phyloP scores from a whole-genome alignment of 2,888 invertebrate genomes.

The Sphaeridia pumilis region DNA sequence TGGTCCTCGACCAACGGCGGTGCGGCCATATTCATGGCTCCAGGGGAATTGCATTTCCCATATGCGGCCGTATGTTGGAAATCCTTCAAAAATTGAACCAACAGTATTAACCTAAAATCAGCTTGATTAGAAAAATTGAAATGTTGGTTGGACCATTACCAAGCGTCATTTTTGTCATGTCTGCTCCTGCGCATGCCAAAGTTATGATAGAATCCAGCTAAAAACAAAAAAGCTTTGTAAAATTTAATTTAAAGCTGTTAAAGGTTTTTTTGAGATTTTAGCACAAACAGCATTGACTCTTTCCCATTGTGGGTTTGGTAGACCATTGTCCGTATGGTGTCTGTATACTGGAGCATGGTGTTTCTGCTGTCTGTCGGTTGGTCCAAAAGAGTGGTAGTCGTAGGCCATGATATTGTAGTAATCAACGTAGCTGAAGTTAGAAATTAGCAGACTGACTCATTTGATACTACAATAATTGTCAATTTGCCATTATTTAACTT shows the following conservation, averaged over 20 bases:
- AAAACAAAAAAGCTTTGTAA: no score
- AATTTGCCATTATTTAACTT: no score
- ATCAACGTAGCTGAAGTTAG: constrained; percentile 44
- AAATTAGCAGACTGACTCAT: no score
- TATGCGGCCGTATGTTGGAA: not conserved
- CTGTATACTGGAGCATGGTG: not conserved
- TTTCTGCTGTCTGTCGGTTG: not conserved
- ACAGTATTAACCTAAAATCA: no score
- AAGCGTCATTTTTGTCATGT: no score
- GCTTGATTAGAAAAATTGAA: no score
- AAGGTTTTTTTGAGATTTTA: not conserved
- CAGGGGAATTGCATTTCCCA: not conserved
- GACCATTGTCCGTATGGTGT: not conserved
- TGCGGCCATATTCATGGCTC: not conserved
- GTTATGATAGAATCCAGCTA: no score
- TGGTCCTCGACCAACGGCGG: not conserved
- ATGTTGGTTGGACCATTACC: no score
- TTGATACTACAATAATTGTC: no score
- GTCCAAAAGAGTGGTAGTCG: constrained; percentile 41
- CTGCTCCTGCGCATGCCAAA: no score
- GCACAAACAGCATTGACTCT: not conserved
- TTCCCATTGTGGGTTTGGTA: not conserved
- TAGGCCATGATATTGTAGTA: constrained; percentile 46
- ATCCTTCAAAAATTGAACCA: no score
- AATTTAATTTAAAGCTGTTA: no score